Evolutionary conservation across 2,113 vertebrate genomes (phyloP), one percentile per base, ranked within the genome.

Genomic region (Laterallus jamaicensis): DNA sequence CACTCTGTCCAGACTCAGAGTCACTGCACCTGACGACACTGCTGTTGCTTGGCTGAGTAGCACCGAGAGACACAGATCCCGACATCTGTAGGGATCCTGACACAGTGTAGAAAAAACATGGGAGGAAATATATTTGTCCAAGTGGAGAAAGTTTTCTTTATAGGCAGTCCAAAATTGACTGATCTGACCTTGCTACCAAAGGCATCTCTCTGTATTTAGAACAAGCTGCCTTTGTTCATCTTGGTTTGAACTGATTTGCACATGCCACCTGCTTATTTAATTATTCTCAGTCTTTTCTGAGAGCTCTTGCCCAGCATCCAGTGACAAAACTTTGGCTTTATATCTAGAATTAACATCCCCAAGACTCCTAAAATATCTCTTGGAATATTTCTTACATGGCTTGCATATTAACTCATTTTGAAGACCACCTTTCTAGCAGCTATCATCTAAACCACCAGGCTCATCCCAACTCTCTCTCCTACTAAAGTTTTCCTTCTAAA

Each of bases 21-120:
- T 90, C 81, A 39, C 66, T 80, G 83, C 96, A 96, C 92, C 96
- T 97, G 95, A 96, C 0, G 3, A 79, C 77, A 66, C 91, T 94
- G 91, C 92, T 96, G 95, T 95, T 94, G 70, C 90, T 88, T 96
- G 95, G 95, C 92, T 79, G 44, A 79, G 50, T 26, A 88, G 55
- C 75, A 64, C 56, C 8, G n/a, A 42, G 42, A 81, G 19, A 84
- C 31, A 50, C 0, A 5, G 55, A 90, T 83, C 90, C 52, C 56
- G 85, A 21, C 93, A 95, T 84, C 62, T 96, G 85, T 64, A 92
- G 28, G 74, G 74, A 84, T 82, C 82, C 76, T 91, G 59, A 92
- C 63, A 83, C 21, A 68, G 25, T 8, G 73, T 59, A 60, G 64
- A 62, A 81, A 47, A 93, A 93, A 62, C n/a, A 55, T 3, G 24